Conservation (phyloP, 2,797 vertebrate genomes). For the Sebastes elongatus region DNA sequence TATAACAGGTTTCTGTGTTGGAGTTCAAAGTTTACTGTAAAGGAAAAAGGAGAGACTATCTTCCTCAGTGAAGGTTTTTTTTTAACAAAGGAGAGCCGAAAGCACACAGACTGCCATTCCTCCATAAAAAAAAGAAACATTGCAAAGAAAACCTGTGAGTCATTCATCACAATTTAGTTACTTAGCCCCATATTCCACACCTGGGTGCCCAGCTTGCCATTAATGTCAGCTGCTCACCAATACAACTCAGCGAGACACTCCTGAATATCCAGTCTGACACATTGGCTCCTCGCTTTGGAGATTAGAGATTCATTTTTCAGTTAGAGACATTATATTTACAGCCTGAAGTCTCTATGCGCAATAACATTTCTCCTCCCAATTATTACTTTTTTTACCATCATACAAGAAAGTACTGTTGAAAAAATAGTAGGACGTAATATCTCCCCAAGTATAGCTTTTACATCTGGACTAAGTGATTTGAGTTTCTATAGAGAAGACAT, state of each 20-base stretch:
- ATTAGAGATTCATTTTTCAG: conserved; percentile 65
- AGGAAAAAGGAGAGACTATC: neutral
- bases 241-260: conserved; percentile 62
- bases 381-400: neutral
- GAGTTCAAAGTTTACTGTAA: neutral
- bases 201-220: conserved; percentile 72
- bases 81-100: conserved; percentile 5
- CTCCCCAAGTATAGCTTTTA: neutral
- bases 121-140: conserved; percentile 36
- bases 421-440: neutral
- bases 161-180: conserved; percentile 81
- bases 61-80: neutral
- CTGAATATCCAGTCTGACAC: conserved; percentile 68
- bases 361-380: conserved; percentile 9
- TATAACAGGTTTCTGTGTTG: neutral
- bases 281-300: conserved; percentile 41
- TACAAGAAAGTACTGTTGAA: neutral
- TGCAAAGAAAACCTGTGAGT: conserved; percentile 53
- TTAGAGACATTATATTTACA: conserved; percentile 50
- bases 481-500: neutral
- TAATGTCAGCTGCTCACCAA: conserved; percentile 69
- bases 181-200: conserved; percentile 75
- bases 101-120: conserved; percentile 4
- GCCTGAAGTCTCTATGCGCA: conserved; percentile 1
- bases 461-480: neutral